Conservation (phyloP, 1,140 invertebrate genomes). For the Leptinotarsa texana region DNA sequence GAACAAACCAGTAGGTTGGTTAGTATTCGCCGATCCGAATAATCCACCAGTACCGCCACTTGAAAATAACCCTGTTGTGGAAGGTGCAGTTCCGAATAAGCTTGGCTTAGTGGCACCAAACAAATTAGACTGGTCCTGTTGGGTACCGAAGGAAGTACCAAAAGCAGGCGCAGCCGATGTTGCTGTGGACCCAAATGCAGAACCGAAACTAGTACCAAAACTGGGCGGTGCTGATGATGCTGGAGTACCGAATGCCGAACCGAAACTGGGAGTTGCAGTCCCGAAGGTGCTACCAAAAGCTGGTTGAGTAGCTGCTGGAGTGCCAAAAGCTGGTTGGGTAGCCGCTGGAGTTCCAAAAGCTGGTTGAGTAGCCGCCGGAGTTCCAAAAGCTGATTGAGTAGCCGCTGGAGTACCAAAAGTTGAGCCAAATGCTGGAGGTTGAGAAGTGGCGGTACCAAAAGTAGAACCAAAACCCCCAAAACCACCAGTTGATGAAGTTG, state of each 20-base stretch:
- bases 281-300: slow-evolving; percentile 46
- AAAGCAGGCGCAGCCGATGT: slow-evolving; percentile 40
- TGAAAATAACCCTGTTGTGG: slow-evolving; percentile 45
- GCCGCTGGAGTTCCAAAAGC: slow-evolving; percentile 37
- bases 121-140: slow-evolving; percentile 39
- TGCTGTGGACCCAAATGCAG: slow-evolving; percentile 38
- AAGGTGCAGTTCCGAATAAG: slow-evolving; percentile 53
- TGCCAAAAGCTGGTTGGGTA: slow-evolving; percentile 30
- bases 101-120: slow-evolving; percentile 54
- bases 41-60: slow-evolving; percentile 37
- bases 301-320: slow-evolving; percentile 34
- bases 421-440: slow-evolving; percentile 41
- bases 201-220: slow-evolving; percentile 53
- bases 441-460: slow-evolving; percentile 22
- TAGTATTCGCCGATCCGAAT: slow-evolving; percentile 18
- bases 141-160: slow-evolving; percentile 55
- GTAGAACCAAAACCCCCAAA: slow-evolving; percentile 26
- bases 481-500: slow-evolving; percentile 32
- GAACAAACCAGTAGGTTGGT: slow-evolving; percentile 35
- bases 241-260: slow-evolving; percentile 48
- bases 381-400: slow-evolving; percentile 30
- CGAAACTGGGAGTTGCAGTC: slow-evolving; percentile 35
- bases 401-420: slow-evolving; percentile 44
- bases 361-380: slow-evolving; percentile 37
- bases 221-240: slow-evolving; percentile 56